Base-by-base conservation (phyloP, 2,113 vertebrate species). In the Rhynchomys soricoides region DNA sequence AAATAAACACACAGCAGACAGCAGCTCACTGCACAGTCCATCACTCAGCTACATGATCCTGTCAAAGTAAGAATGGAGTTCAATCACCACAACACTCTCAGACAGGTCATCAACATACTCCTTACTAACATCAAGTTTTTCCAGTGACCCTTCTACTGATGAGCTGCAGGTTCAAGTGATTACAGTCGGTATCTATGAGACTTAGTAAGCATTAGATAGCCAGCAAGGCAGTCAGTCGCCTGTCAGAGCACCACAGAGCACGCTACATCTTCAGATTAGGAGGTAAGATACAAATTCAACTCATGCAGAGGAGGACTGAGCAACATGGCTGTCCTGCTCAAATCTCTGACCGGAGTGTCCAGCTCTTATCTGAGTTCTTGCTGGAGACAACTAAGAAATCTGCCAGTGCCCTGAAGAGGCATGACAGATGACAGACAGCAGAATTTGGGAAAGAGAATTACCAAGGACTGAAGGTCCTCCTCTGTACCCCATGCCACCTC, bases 1-100 rank as follows among this genome's bases (percentile, higher is more conserved):
- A 96, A 96, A 85, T 92, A 96, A 96, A 96, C 37, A 95, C 5
- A 78, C 82, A 85, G 59, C 6, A 3, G 21, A 93, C 40, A 12
- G 73, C 70, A 92, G 92, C 57, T 89, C 59, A 86, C 59, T 86
- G 95, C 81, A 74, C 68, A 66, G 78, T 78, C 86, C 73, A 89
- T 77, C 89, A 59, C n/a, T 88, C 78, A 91, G 91, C 75, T 90
- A 92, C 7, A 92, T 40, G 75, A 94, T 59, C 57, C 93, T 71
- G 9, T 8, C 83, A 81, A 16, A 92, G 71, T 75, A 78, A 93
- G 81, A 71, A 90, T 59, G 75, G 40, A 85, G 90, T 85, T 91
- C 95, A 75, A 87, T 66, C 91, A 86, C 64, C 8, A 4, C 93
- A 96, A 85, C 48, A 40, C 62, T 75, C 78, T 62, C 78, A 93